Evolutionary conservation across 2,113 vertebrate species (phyloP), one percentile per base, ranked within the genome.

Genomic region (Lasiurus cinereus): DNA sequence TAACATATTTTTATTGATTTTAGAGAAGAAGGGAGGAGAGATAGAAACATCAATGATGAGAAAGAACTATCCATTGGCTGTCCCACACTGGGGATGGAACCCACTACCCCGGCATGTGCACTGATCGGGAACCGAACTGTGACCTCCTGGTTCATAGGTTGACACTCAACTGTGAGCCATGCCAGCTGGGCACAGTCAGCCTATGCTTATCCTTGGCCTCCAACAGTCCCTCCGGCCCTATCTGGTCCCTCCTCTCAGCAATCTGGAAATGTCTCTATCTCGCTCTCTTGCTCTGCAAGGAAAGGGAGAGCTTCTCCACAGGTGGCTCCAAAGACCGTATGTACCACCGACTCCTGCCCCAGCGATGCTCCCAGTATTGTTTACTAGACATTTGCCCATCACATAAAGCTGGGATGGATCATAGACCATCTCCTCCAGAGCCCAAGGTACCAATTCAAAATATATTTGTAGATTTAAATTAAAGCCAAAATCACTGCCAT

Each of bases 391-490:
- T 24, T 48, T 12, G 54, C 33, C n/a, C 5, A 64, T n/a, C 33
- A 62, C 46, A 29, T 11, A 27, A 19, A 62, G 5, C 31, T 69
- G 70, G 29, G 29, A 36, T 84, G 16, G 19, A 62, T 67, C 43
- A 77, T 31, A 82, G 39, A 56, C 6, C 10, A 22, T 27, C 39
- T 72, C 52, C 33, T 92, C 22, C 43, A 73, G 27, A 69, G 14
- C n/a, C 82, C 66, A 18, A 2, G 16, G 18, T 64, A 54, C 48
- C 91, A 78, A 88, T 43, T 39, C 54, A 79, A 19, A 36, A 54
- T 29, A 24, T 50, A 50, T n/a, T 48, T 80, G 36, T 66, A 72
- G 5, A 93, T 94, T 77, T 62, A 73, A 79, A 89, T 83, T 70
- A 92, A 72, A 83, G 27, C 31, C 12, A 21, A 89, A 93, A 80